Percentiles rank a stretch among this genome's conserved stretches.
phyloP scores from a whole-genome alignment of 1,140 invertebrate genomes.

The Heliconius congener region DNA sequence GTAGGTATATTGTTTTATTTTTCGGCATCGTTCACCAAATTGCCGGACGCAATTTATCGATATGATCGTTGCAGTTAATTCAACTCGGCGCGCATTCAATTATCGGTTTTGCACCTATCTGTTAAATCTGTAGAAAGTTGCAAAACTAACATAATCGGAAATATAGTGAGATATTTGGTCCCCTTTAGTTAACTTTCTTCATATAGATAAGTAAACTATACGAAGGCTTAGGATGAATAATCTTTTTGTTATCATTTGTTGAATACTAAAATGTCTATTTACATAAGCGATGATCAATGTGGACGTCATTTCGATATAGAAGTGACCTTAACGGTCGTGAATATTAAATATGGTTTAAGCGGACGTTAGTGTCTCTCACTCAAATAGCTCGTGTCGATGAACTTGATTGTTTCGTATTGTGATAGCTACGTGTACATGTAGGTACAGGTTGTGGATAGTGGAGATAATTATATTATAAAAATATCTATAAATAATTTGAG shows the following conservation, averaged over 20 bases:
- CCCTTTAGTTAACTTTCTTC: conserved; percentile 34
- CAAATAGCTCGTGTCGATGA: conserved; percentile 56
- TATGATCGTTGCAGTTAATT: conserved; percentile 28
- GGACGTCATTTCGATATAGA: conserved; percentile 49
- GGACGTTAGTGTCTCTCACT: conserved; percentile 46
- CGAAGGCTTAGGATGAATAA: too few species aligned
- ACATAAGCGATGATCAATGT: conserved; percentile 37
- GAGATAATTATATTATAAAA: background rate
- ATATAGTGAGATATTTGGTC: conserved; percentile 34
- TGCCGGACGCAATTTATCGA: conserved; percentile 19
- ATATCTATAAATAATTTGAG: background rate
- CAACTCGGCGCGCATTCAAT: conserved; percentile 31
- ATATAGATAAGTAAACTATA: background rate
- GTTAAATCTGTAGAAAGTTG: conserved; percentile 40
- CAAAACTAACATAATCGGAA: conserved; percentile 18
- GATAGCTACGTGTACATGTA: background rate
- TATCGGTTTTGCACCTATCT: conserved; percentile 36
- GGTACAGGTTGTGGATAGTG: background rate
- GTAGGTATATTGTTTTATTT: conserved; percentile 18
- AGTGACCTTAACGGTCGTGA: conserved; percentile 52
- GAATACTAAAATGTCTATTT: conserved; percentile 11
- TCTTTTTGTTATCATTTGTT: background rate
- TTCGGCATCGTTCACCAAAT: conserved; percentile 24
- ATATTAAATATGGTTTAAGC: conserved; percentile 54
- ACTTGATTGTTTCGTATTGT: conserved; percentile 46